Evolutionary conservation across 2,113 vertebrate species (phyloP).

Genomic region (Haemorhous mexicanus): DNA sequence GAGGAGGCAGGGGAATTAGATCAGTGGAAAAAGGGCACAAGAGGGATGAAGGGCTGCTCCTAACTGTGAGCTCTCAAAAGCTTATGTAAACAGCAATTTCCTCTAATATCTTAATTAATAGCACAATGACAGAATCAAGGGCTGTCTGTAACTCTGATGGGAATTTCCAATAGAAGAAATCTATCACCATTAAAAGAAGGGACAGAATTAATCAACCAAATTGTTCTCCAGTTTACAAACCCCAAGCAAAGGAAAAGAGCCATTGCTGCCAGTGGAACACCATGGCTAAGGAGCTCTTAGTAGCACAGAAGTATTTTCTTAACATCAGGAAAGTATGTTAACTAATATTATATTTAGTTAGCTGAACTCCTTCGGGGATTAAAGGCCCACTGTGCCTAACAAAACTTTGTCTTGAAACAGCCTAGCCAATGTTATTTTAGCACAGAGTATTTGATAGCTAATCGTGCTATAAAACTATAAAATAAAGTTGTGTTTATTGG

Average conservation of each 20-base stretch:
- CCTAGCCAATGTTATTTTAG: conserved; percentile 62
- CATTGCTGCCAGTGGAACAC: background rate
- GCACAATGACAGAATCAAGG: background rate
- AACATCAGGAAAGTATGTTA: conserved; percentile 63
- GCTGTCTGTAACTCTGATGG: background rate
- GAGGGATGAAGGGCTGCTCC: background rate
- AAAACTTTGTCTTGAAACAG: conserved; percentile 57
- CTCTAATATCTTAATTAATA: background rate
- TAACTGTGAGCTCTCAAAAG: background rate
- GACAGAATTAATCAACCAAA: background rate
- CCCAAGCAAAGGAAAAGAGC: background rate
- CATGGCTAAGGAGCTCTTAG: background rate
- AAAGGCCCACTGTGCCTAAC: conserved; percentile 59
- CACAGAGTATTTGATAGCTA: conserved; percentile 55
- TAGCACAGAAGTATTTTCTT: conserved; percentile 45
- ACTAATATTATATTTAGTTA: conserved; percentile 66
- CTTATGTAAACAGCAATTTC: conserved; percentile 13
- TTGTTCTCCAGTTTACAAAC: background rate
- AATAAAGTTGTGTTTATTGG: conserved; percentile 68
- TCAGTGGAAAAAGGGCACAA: conserved; percentile 4
- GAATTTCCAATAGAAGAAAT: conserved; percentile 19
- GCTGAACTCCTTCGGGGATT: conserved; percentile 48
- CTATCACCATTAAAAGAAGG: conserved; percentile 3
- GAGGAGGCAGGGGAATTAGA: background rate
- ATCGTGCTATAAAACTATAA: conserved; percentile 61